phyloP scores from a whole-genome alignment of 2,113 vertebrate species.

The Saguinus imperator region DNA sequence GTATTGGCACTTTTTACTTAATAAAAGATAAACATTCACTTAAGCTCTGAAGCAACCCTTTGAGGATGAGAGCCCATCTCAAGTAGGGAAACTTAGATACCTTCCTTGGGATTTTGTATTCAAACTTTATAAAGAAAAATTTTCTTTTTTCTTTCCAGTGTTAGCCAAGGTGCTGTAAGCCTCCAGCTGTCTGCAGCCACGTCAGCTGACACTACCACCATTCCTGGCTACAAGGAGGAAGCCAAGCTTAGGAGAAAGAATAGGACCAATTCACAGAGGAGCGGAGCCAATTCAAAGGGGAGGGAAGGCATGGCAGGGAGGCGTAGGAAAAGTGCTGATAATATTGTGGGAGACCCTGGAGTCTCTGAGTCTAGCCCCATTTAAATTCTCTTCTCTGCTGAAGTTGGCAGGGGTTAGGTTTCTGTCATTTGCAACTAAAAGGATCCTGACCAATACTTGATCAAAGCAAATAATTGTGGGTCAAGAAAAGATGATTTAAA shows the following conservation, averaged over 20 bases:
- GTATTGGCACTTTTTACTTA: background rate
- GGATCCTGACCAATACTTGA: background rate
- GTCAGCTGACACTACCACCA: background rate
- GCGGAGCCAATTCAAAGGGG: background rate
- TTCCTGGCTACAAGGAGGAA: background rate
- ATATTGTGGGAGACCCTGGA: background rate
- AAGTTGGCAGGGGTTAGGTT: background rate
- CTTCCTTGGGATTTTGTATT: background rate
- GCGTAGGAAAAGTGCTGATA: background rate
- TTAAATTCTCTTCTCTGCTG: background rate
- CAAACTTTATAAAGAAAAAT: background rate
- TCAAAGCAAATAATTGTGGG: constrained; percentile 68
- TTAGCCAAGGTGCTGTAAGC: background rate
- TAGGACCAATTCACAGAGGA: background rate
- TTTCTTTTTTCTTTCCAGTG: background rate
- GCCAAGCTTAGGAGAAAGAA: background rate
- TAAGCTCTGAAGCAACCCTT: background rate
- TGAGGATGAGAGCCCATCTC: background rate
- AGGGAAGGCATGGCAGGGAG: background rate
- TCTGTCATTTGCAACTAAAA: constrained; percentile 19
- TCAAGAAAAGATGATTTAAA: constrained; percentile 70
- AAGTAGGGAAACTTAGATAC: background rate
- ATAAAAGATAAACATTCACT: background rate
- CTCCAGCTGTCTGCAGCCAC: background rate
- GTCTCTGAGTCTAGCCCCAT: background rate